Percentiles rank a stretch among this genome's conserved stretches.
These are phyloP conservation scores for Pseudolycoriella hygida DNA, from an alignment of 2,888 invertebrate genomes.

Conservation along the genomic window DNA sequence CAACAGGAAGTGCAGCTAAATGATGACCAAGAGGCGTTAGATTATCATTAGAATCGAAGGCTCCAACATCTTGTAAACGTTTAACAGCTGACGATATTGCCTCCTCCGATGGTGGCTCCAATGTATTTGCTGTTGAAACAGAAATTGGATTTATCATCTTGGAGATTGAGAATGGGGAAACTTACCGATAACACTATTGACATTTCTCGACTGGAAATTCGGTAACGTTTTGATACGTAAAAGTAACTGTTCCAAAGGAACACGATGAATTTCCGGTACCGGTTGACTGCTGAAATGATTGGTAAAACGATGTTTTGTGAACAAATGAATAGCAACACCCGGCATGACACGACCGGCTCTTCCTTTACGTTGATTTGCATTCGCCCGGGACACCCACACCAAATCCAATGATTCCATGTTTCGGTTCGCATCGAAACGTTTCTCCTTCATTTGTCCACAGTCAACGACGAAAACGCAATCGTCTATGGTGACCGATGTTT, in stretches of 20 bases:
- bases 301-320: slow-evolving; percentile 47
- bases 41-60: slow-evolving; percentile 51
- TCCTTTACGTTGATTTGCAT: slow-evolving; percentile 76
- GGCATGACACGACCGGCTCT: slow-evolving; percentile 81
- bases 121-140: slow-evolving; percentile 34
- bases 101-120: slow-evolving; percentile 53
- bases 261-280: slow-evolving; percentile 75
- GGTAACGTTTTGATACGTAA: slow-evolving; percentile 53
- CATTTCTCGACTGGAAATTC: slow-evolving; percentile 19
- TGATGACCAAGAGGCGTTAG: slow-evolving; percentile 78
- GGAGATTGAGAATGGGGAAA: background rate
- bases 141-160: slow-evolving; percentile 11
- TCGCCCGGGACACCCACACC: slow-evolving; percentile 81
- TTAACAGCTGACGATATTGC: slow-evolving; percentile 50
- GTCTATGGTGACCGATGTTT: slow-evolving; percentile 89
- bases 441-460: slow-evolving; percentile 84
- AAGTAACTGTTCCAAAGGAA: slow-evolving; percentile 69
- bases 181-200: slow-evolving; percentile 19
- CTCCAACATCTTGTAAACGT: slow-evolving; percentile 59
- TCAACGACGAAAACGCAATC: slow-evolving; percentile 92
- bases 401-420: slow-evolving; percentile 77
- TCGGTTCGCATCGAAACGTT: slow-evolving; percentile 43
- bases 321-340: slow-evolving; percentile 69
- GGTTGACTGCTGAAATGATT: slow-evolving; percentile 54
- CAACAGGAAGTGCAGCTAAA: slow-evolving; percentile 75